Evolutionary conservation across 30 jellyfish, hydroid and myxozoan genomes (phyloP).

Genomic region (Chrysaora quinquecirrha): DNA sequence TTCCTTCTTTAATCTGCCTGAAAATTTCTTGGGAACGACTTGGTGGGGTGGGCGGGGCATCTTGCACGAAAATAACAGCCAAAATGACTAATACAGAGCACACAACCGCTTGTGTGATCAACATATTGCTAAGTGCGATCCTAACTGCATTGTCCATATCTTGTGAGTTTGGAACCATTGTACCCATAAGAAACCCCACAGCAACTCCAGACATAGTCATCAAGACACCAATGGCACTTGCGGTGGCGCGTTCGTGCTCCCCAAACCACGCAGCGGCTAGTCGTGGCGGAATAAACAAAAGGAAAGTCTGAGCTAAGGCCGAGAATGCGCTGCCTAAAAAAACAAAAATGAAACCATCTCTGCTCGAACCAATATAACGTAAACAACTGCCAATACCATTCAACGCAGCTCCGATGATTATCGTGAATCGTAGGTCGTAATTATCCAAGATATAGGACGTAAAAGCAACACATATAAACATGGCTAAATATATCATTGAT

Average conservation of each 20-base stretch:
- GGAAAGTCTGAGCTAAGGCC: constrained; percentile 85
- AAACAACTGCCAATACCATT: constrained; percentile 88
- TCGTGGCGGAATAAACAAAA: constrained; percentile 85
- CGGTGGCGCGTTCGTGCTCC: constrained; percentile 88
- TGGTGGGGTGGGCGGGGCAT: constrained; percentile 88
- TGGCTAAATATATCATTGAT: constrained; percentile 78
- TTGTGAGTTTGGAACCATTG: constrained; percentile 75
- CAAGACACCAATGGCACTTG: constrained; percentile 84
- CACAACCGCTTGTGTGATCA: constrained; percentile 77
- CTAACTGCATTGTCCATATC: constrained; percentile 70
- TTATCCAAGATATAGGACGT: constrained; percentile 74
- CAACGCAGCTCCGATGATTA: constrained; percentile 81
- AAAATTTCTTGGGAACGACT: constrained; percentile 79
- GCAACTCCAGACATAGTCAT: constrained; percentile 96
- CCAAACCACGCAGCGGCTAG: constrained; percentile 96
- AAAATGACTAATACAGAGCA: constrained; percentile 61
- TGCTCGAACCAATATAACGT: constrained; percentile 80
- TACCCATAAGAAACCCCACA: constrained; percentile 93
- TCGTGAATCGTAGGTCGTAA: constrained; percentile 76
- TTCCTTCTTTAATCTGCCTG: background rate
- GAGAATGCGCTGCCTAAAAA: constrained; percentile 84
- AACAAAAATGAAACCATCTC: constrained; percentile 79
- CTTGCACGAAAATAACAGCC: constrained; percentile 54
- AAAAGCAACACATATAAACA: constrained; percentile 69
- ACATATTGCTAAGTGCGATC: constrained; percentile 57